Base-by-base conservation (phyloP, 1,140 invertebrate species). In the Eriocheir sinensis region DNA sequence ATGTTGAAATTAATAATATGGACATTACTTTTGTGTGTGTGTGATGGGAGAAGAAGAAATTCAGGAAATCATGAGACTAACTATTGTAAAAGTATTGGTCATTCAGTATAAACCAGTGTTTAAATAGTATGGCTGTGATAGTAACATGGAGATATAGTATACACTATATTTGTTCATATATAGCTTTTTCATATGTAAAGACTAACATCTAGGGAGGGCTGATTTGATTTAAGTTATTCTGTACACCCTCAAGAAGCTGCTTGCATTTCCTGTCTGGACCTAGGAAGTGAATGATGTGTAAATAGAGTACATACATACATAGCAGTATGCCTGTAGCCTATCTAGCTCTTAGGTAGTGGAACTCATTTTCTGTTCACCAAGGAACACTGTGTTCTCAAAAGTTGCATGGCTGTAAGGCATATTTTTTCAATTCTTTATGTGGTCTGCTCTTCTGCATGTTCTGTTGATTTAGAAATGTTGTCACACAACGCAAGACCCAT, bases 41-140 rank as follows among this genome's bases (percentile, higher is more conserved):
- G n/a, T n/a, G n/a, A n/a, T n/a, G n/a, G n/a, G n/a, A n/a, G n/a
- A n/a, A n/a, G n/a, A n/a, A n/a, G n/a, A n/a, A n/a, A n/a, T n/a
- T n/a, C n/a, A n/a, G n/a, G n/a, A n/a, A n/a, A n/a, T n/a, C n/a
- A n/a, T n/a, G n/a, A n/a, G n/a, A n/a, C n/a, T n/a, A n/a, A n/a
- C 27, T 6, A 72, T 9, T 53, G 60, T 72, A n/a, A 72, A 72
- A 72, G 60, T 1, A 27, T n/a, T 72, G 60, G 60, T 72, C 6
- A 72, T 72, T 72, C 60, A 72, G 27, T 72, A 72, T 72, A n/a
- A n/a, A 72, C 6, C n/a, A 72, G 21, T 72, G 27, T 72, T 72
- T n/a, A 72, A n/a, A 72, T 72, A 72, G 60, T 72, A 72, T n/a
- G 60, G 60, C 60, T 72, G 60, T 72, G 60, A 72, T 72, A 72